Evolutionary conservation across 1,140 invertebrate genomes (phyloP).

Genomic region (Ostrea denselamellosa): DNA sequence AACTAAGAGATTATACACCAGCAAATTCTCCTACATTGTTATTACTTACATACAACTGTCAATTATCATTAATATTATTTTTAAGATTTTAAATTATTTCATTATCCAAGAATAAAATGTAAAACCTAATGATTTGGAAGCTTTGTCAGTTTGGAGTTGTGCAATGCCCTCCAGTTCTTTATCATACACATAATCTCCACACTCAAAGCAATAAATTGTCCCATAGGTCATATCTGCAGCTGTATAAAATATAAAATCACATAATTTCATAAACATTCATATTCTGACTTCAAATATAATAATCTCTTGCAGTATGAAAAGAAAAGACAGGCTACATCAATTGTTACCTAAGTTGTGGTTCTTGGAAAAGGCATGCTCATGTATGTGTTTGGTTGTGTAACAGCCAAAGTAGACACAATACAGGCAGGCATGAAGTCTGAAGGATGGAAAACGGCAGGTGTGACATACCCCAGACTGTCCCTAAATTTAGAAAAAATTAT

Average conservation of each 20-base stretch:
- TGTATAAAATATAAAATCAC: conserved; percentile 64
- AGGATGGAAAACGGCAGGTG: conserved; percentile 86
- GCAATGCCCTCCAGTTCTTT: conserved; percentile 82
- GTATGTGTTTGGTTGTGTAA: conserved; percentile 88
- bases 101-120: background rate
- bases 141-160: conserved; percentile 55
- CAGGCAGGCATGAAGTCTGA: conserved; percentile 91
- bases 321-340: background rate
- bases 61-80: too few species aligned
- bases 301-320: background rate
- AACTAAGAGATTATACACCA: too few species aligned
- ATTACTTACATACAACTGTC: too few species aligned
- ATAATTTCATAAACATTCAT: too few species aligned
- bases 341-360: conserved; percentile 87
- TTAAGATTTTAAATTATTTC: background rate
- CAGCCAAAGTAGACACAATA: conserved; percentile 96
- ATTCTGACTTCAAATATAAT: background rate
- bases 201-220: conserved; percentile 93
- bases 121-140: conserved; percentile 63
- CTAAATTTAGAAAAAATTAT: conserved; percentile 75
- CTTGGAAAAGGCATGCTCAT: conserved; percentile 89
- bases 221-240: conserved; percentile 93
- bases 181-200: conserved; percentile 95
- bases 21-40: too few species aligned
- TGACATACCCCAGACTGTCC: conserved; percentile 88